Conservation (phyloP, 2,113 vertebrate species). For the Oophaga pumilio region DNA sequence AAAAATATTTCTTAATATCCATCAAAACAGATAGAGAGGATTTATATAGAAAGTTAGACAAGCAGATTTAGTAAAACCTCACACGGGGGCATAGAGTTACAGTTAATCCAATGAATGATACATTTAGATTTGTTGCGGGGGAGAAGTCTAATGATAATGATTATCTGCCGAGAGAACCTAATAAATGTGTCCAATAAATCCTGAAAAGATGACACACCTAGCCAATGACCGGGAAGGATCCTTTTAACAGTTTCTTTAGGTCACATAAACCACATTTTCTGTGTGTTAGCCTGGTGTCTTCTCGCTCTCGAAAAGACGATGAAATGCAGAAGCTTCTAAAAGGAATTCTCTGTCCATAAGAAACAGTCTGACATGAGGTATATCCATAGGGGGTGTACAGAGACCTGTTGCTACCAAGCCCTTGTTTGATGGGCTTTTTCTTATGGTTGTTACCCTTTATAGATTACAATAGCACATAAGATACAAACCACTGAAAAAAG, state of each 20-base stretch:
- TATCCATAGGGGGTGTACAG: not conserved
- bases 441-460: too few relatives aligned
- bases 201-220: not conserved
- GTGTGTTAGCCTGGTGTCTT: not conserved
- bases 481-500: too few relatives aligned
- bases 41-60: not conserved
- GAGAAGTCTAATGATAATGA: not conserved
- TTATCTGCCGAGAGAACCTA: constrained; percentile 1
- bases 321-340: too few relatives aligned
- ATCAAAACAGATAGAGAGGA: not conserved
- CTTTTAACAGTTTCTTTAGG: not conserved
- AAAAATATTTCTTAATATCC: not conserved
- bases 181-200: constrained; percentile 3
- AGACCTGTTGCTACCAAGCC: too few relatives aligned
- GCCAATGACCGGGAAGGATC: not conserved
- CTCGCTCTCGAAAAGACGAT: too few relatives aligned
- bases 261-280: not conserved
- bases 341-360: too few relatives aligned
- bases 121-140: not conserved
- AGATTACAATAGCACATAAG: too few relatives aligned
- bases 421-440: too few relatives aligned
- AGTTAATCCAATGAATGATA: not conserved
- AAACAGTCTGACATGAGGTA: not conserved
- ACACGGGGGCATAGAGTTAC: not conserved
- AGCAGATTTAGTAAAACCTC: not conserved